Evolutionary conservation across 2,113 vertebrate species (phyloP).

Genomic region (Proteles cristata): DNA sequence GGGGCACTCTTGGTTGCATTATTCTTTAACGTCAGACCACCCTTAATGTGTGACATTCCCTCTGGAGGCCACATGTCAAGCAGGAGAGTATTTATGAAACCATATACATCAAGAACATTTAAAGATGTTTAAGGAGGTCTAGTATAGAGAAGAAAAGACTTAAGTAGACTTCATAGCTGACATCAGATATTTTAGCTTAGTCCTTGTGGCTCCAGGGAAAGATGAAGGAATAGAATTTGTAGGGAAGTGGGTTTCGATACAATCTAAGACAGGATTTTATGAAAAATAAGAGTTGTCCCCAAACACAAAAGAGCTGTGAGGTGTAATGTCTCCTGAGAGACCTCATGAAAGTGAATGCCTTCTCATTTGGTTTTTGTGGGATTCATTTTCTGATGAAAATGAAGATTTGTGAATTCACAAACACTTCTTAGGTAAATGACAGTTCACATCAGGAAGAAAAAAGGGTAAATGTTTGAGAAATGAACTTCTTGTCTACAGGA

Average conservation of each 20-base stretch:
- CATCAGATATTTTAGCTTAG: background rate
- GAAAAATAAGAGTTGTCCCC: background rate
- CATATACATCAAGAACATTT: background rate
- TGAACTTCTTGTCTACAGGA: background rate
- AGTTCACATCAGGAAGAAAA: background rate
- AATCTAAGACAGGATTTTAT: background rate
- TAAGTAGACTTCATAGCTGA: background rate
- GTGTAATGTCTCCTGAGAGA: background rate
- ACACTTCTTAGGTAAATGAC: background rate
- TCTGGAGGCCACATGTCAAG: background rate
- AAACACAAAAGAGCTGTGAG: background rate
- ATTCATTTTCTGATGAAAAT: background rate
- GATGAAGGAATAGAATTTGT: background rate
- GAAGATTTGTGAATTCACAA: background rate
- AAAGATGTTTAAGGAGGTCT: background rate
- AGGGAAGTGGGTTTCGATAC: background rate
- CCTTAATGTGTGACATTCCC: background rate
- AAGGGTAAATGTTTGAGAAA: background rate
- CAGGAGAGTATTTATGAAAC: background rate
- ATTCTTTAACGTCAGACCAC: background rate
- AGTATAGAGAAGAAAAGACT: background rate
- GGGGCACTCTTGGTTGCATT: background rate
- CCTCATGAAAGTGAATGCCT: background rate
- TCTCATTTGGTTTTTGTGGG: background rate
- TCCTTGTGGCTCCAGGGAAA: background rate